Base-by-base conservation (phyloP, 2,888 invertebrate species). In the Drosophila phalerata region DNA sequence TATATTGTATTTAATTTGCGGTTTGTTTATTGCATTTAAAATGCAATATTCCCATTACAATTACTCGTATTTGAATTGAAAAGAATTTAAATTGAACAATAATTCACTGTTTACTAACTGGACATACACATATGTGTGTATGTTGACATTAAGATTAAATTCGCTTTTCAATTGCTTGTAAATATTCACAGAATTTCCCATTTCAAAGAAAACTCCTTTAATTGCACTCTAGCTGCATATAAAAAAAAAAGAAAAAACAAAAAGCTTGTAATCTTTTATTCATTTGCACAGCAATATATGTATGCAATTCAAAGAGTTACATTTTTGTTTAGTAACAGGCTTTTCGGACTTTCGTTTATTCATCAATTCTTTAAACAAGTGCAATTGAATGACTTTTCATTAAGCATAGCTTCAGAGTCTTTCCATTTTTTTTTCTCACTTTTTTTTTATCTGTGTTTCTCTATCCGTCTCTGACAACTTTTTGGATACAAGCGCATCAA, bases 331-430 rank as follows among this genome's bases (percentile, higher is more conserved):
- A 40, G 51, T 38, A 19, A 22, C n/a, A n/a, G n/a, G n/a, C 43
- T 61, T 67, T 73, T 61, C 52, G 19, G 43, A 37, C 19, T 32
- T 57, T 13, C 11, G 15, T 43, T 43, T 61, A n/a, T 11, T 10
- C 13, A 34, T n/a, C 10, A 15, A 22, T 43, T 22, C 15, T 32
- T 32, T 2, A 0, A 34, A 43, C 55, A 56, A 56, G 63, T 75
- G 79, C 76, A 73, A 76, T 85, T 73, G 71, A 87, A 89, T 81
- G 88, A 73, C 73, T 82, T 81, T 89, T 87, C 88, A 87, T 85
- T 61, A 71, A 62, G 66, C 69, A 66, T 57, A 57, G 55, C 13
- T 63, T 13, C 28, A 25, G 9, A 25, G 9, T 38, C 9, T 30
- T n/a, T 34, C 60, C 48, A 17, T 45, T 25, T 22, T 69, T 69